phyloP scores from a whole-genome alignment of 2,797 vertebrate genomes.

The Pantherophis alleghaniensis region DNA sequence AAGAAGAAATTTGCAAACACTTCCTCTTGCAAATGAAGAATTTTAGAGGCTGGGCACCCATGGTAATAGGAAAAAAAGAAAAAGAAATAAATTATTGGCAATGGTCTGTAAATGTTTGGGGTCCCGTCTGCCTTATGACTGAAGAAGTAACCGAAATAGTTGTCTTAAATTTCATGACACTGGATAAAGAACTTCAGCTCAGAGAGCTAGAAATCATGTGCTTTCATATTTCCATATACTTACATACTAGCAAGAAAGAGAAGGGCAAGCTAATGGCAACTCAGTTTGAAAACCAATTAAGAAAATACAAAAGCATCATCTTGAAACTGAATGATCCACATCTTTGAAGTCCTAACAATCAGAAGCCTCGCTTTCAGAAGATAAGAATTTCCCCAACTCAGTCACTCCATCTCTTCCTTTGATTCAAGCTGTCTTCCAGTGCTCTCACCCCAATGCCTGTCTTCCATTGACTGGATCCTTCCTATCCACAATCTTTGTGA shows the following conservation, averaged over 20 bases:
- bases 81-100: too few species aligned
- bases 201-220: background rate
- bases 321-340: background rate
- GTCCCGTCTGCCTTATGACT: background rate
- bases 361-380: background rate
- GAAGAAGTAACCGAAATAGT: background rate
- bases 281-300: background rate
- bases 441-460: background rate
- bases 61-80: background rate
- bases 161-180: background rate
- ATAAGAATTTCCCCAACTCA: background rate
- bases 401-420: background rate
- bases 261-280: background rate
- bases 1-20: background rate
- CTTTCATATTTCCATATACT: background rate
- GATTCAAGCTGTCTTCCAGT: background rate
- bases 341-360: background rate
- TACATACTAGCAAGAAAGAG: background rate
- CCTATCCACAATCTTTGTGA: background rate
- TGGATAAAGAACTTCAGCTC: background rate
- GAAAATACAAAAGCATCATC: background rate
- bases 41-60: background rate
- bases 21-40: background rate
- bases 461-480: background rate
- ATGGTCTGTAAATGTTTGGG: background rate